Evolutionary conservation across 2,797 vertebrate genomes (phyloP), one percentile per base, ranked within the genome.

Genomic region (Intellagama lesueurii): DNA sequence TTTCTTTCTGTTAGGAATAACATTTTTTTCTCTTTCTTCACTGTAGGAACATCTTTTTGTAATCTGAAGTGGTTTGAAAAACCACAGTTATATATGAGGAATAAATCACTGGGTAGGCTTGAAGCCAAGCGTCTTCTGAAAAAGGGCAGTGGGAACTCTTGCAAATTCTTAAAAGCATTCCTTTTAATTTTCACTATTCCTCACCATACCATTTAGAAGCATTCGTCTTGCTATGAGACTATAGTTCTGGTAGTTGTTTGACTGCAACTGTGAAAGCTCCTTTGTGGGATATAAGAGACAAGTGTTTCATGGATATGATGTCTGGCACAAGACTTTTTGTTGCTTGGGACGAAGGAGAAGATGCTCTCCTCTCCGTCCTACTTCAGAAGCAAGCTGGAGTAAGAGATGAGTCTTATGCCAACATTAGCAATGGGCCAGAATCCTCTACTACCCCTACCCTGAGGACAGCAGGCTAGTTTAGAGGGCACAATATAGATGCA

Each of bases 21-120:
- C 9, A 81, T 26, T 35, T 87, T 7, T 68, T 52, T 0, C 2
- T 66, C 1, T 24, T 86, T 22, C 44, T 86, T 47, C 17, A 28
- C 16, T 68, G 30, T 86, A 86, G 60, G 19, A 86, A 69, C 85
- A 68, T 75, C 79, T 75, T 83, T 17, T 12, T 22, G 49, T 16
- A 26, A 1, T 80, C 88, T 75, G 35, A 88, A 78, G 49, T 40
- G 17, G 32, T 89, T 3, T 70, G 35, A 89, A 86, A 89, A 52
- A 5, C 35, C 7, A 4, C 77, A 85, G 28, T 88, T 32, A 73
- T 64, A 47, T 81, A 70, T 24, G 52, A 85, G 83, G 69, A 84
- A 0, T 68, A 83, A 93, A 83, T 44, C 30, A 14, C 47, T 64
- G 19, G 7, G 88, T 88, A 82, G 70, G 52, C 28, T 44, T 35